A percentile compares a stretch with the other conserved stretches of the same genome.
phyloP scores from a whole-genome alignment of 2,113 vertebrate genomes.

The Melanerpes formicivorus region DNA sequence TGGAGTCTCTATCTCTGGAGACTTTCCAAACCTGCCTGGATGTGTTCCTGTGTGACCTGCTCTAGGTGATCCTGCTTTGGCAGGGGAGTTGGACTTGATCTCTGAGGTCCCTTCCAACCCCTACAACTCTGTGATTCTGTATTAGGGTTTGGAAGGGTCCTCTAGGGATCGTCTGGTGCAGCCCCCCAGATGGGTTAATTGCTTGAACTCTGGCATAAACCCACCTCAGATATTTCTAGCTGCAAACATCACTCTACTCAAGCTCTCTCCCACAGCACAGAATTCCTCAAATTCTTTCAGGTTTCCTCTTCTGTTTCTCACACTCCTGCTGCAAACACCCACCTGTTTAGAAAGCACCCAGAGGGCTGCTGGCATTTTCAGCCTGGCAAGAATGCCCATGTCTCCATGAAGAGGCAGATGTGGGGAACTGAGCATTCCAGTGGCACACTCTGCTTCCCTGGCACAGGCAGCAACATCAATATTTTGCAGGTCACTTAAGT shows the following conservation, averaged over 20 bases:
- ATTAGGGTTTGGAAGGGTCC: too few relatives aligned
- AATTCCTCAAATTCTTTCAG: background rate
- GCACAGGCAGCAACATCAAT: background rate
- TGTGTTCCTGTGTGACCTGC: too few relatives aligned
- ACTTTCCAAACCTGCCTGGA: too few relatives aligned
- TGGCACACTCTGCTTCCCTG: background rate
- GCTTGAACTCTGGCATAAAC: background rate
- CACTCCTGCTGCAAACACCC: background rate
- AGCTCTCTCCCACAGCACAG: background rate
- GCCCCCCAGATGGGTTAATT: background rate
- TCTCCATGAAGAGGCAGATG: background rate
- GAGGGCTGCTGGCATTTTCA: background rate
- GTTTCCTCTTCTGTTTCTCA: background rate
- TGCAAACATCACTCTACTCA: background rate
- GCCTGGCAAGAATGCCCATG: background rate
- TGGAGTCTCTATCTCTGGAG: too few relatives aligned
- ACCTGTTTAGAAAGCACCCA: background rate
- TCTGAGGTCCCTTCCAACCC: too few relatives aligned
- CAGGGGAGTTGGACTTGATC: too few relatives aligned
- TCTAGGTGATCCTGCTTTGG: too few relatives aligned
- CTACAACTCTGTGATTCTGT: too few relatives aligned
- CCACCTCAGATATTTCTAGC: background rate
- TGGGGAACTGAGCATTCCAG: background rate
- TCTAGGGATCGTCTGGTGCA: too few relatives aligned
- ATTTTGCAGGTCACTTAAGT: constrained; percentile 1